Evolutionary conservation across 1,140 invertebrate genomes (phyloP).

Genomic region (Propsilocerus akamusi): DNA sequence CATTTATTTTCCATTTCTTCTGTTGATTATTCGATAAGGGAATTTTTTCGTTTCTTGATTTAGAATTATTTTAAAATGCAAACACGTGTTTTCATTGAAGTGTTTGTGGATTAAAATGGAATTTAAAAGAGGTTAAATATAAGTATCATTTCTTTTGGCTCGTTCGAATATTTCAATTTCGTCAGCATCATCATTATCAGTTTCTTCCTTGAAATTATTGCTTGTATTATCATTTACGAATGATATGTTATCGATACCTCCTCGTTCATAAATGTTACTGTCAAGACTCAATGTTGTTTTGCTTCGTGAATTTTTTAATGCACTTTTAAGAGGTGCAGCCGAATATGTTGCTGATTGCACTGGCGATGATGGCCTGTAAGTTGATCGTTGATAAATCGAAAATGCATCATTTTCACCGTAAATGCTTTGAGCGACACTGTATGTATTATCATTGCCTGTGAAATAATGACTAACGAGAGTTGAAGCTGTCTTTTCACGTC

Average conservation of each 20-base stretch:
- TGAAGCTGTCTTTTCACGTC: background rate
- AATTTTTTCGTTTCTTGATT: too few species aligned
- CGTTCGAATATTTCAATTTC: background rate
- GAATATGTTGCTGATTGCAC: background rate
- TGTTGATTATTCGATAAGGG: too few species aligned
- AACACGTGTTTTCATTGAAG: slow-evolving; percentile 4
- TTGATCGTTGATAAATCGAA: background rate
- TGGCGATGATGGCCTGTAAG: background rate
- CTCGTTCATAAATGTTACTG: background rate
- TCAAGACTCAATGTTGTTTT: background rate
- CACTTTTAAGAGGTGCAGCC: background rate
- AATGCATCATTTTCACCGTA: background rate
- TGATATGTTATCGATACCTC: background rate
- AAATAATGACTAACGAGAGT: background rate
- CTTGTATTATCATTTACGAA: background rate
- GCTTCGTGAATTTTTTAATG: background rate
- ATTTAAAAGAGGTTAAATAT: too few species aligned
- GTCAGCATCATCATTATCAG: background rate
- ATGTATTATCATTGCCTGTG: background rate
- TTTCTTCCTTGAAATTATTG: background rate
- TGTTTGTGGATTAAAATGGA: too few species aligned
- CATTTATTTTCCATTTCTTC: too few species aligned
- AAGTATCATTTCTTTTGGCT: too few species aligned
- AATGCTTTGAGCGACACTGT: background rate
- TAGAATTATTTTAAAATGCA: slow-evolving; percentile 4